These are phyloP conservation scores for Paracentrotus lividus DNA, from an alignment of 53 echinoderm and acorn worm species.

Conservation along the genomic window DNA sequence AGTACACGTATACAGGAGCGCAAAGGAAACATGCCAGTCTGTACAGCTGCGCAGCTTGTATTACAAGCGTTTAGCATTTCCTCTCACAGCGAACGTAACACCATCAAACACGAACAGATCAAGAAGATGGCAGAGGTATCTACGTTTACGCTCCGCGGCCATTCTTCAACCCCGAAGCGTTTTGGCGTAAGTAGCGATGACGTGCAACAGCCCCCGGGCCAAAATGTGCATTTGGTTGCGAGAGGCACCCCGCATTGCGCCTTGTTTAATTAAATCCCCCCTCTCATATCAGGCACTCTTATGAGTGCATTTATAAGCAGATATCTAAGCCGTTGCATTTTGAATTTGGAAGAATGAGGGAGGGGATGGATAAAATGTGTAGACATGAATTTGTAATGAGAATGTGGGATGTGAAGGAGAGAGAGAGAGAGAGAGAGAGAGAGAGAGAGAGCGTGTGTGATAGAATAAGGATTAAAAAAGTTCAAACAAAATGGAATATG, in stretches of 20 bases:
- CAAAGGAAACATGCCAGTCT: not conserved
- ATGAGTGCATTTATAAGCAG: not conserved
- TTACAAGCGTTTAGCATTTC: slow-evolving; percentile 31
- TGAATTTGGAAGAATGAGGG: not conserved
- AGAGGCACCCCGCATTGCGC: not conserved
- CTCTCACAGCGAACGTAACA: not conserved
- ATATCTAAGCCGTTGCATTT: not conserved
- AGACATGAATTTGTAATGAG: not conserved
- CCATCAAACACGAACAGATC: not conserved
- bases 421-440: not conserved
- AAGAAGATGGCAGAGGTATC: slow-evolving; percentile 21
- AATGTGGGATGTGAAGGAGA: not conserved
- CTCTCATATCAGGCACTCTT: not conserved
- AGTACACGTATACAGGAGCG: not conserved
- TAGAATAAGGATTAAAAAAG: not conserved
- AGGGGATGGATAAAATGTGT: not conserved
- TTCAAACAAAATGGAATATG: too few species aligned
- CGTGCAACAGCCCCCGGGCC: slow-evolving; percentile 20
- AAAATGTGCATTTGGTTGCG: slow-evolving; percentile 53
- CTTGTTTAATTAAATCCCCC: slow-evolving; percentile 52
- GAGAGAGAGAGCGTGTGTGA: not conserved
- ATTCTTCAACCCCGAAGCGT: not conserved
- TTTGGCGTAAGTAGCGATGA: slow-evolving; percentile 48
- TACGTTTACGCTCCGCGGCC: slow-evolving; percentile 36
- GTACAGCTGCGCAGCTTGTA: slow-evolving; percentile 37